Percentiles rank a stretch among this genome's conserved stretches.
Evolutionary conservation across 2,113 vertebrate genomes (phyloP).

Genomic region (Pyrgilauda ruficollis): DNA sequence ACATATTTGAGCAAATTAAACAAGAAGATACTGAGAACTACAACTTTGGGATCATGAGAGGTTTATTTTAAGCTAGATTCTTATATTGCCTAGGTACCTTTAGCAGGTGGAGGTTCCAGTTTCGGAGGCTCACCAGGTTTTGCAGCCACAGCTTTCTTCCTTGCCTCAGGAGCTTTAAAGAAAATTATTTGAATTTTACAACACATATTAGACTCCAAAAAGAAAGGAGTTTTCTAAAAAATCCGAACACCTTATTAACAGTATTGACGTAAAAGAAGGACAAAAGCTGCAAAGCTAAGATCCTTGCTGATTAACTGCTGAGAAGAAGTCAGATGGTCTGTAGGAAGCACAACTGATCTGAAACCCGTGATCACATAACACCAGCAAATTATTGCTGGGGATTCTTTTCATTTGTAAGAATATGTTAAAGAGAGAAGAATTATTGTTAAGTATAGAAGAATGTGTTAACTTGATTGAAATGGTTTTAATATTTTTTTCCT

Average conservation of each 20-base stretch:
- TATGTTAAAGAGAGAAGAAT: neutral
- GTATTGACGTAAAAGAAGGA: neutral
- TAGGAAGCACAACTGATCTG: neutral
- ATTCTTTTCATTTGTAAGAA: constrained; percentile 24
- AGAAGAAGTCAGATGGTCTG: neutral
- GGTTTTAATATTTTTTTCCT: neutral
- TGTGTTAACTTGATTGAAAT: constrained; percentile 1
- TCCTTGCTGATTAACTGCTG: neutral
- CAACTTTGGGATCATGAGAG: neutral
- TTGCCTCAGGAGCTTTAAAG: constrained; percentile 74
- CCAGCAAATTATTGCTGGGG: neutral
- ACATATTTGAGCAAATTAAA: neutral
- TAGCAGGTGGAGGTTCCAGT: constrained; percentile 71
- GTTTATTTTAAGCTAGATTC: neutral
- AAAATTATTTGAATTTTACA: constrained; percentile 66
- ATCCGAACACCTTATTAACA: neutral
- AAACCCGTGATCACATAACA: neutral
- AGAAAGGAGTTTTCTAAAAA: neutral
- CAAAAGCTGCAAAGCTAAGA: neutral
- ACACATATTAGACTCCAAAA: neutral
- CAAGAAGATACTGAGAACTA: neutral
- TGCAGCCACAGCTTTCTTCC: constrained; percentile 69
- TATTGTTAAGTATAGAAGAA: neutral
- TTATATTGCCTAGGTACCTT: constrained; percentile 68
- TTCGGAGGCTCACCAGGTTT: constrained; percentile 70